These are phyloP conservation scores for Aspiorhynchus laticeps DNA, from an alignment of 2,113 vertebrate species.

Conservation along the genomic window DNA sequence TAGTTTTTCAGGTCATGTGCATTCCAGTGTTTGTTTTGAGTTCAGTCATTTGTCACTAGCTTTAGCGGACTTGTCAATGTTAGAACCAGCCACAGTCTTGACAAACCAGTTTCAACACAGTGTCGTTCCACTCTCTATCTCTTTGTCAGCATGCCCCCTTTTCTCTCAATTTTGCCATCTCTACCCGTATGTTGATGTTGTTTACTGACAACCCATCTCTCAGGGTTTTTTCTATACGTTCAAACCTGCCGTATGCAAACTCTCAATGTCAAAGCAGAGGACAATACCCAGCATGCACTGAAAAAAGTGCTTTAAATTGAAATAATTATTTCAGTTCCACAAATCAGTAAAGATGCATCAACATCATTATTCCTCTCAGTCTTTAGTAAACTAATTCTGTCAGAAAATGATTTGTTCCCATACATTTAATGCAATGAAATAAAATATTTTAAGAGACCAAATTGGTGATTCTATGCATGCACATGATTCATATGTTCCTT, in stretches of 20 bases:
- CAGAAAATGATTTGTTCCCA: not conserved
- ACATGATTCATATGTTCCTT: not conserved
- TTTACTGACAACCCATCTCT: conserved; percentile 43
- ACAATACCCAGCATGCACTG: not conserved
- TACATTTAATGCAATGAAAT: not conserved
- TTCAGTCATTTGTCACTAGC: not conserved
- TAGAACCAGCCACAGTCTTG: not conserved
- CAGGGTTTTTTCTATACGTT: not conserved
- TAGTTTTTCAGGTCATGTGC: not conserved
- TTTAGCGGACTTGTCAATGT: not conserved
- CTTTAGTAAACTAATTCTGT: not conserved
- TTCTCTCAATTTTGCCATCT: not conserved
- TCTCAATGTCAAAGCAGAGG: conserved; percentile 29
- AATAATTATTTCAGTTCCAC: not conserved
- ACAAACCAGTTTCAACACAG: not conserved
- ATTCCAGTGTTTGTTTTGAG: not conserved
- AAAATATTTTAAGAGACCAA: not conserved
- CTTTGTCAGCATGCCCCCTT: not conserved
- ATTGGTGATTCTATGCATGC: not conserved
- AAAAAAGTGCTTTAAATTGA: not conserved
- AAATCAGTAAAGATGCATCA: not conserved
- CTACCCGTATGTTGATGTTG: conserved; percentile 13
- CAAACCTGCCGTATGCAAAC: not conserved
- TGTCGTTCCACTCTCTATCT: not conserved
- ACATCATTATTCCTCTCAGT: not conserved